Evolutionary conservation across 2,113 vertebrate species (phyloP), one percentile per base, ranked within the genome.

Genomic region (Hemibagrus wyckioides): DNA sequence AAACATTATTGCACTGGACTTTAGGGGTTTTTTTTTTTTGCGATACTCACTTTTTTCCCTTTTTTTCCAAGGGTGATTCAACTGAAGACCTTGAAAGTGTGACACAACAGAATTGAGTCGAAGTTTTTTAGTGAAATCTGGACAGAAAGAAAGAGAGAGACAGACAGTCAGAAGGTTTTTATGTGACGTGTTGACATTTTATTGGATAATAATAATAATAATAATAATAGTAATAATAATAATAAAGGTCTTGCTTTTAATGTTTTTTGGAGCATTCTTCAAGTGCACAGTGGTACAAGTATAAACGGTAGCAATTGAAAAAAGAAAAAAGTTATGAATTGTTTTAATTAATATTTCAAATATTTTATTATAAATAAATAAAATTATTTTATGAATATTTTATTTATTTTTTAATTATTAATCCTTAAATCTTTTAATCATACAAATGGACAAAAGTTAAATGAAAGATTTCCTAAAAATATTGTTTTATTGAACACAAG

Each of bases 1-100:
- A 87, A 87, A 87, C 28, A 54, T 82, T 82, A 87, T 52, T 86
- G 85, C 85, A 86, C 76, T 86, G 54, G 57, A 86, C 6, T 7
- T 56, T n/a, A n/a, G n/a, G n/a, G n/a, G n/a, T n/a, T n/a, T n/a
- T 57, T 8, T 1, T 36, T 39, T 81, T 57, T 19, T 6, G 30
- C 19, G 0, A 39, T 17, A 3, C 48, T 30, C 7, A 44, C 10
- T 11, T 9, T 75, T 52, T 30, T 19, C 6, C 6, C 14, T 41
- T 44, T 11, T 71, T 76, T 44, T 11, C 2, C 10, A 3, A 1
- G n/a, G 7, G 1, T 21, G 0, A 52, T 28, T 8, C 15, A 75
- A 44, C 25, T 28, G 10, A 75, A 71, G 36, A 71, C 33, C 3
- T 39, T 71, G 36, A 8, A 71, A 28, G 10, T 48, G 71, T 75